Base-by-base conservation (phyloP, 2,797 vertebrate species). In the Peromyscus attwateri region DNA sequence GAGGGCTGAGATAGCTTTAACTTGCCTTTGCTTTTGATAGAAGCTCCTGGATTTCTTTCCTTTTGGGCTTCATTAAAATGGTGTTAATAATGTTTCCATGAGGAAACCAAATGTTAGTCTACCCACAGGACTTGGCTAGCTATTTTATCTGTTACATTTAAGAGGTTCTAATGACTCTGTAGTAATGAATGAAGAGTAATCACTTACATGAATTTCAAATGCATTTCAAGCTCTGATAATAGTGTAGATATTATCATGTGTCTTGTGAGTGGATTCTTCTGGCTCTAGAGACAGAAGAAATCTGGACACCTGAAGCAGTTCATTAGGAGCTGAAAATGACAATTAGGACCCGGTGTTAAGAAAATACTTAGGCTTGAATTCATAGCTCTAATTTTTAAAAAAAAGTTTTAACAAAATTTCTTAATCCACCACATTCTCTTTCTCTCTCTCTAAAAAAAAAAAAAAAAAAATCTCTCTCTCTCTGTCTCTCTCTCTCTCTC, bases 1-100 rank as follows among this genome's bases (percentile, higher is more conserved):
- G 46, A 40, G 12, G 21, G 16, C 55, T 64, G 5, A 5, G 16
- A 2, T 62, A 80, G 31, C 17, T 77, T 29, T 81, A 87, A 62
- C 14, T 89, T 83, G 82, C 17, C 25, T 77, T 84, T 71, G 66
- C 43, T 13, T 79, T 71, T 70, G 60, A 4, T 55, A 68, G 80
- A 55, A 83, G 52, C 4, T 94, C 52, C 82, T 83, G 31, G 88
- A 57, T 46, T 95, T 71, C 46, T 87, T 92, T 95, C 49, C 14
- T 97, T 91, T 93, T 84, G 31, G 62, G 89, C 16, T 21, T 95
- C 49, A 81, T 23, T n/a, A 40, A 77, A 95, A 94, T 1, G 3
- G 34, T 37, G 3, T 92, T 70, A 57, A 49, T 89, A 34, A 70
- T 81, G 81, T 80, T 97, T 92, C 77, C 27, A 64, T 9, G 55